phyloP scores from a whole-genome alignment of 2,888 invertebrate genomes.

The Drosophila neotestacea region DNA sequence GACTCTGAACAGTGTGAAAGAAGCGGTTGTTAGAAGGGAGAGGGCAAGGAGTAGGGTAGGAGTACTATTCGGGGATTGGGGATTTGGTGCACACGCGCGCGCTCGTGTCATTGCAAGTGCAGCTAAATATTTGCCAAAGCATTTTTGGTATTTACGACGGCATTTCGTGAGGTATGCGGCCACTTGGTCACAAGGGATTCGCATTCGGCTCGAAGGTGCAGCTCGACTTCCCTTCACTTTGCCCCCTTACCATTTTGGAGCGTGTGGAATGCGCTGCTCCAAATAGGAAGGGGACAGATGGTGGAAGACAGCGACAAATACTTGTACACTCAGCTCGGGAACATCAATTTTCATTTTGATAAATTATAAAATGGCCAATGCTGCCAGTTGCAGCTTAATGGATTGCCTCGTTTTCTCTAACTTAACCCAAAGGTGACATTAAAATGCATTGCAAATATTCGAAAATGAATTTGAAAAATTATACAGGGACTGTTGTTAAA shows the following conservation, averaged over 20 bases:
- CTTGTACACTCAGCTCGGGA: conserved; percentile 30
- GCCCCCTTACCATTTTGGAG: conserved; percentile 1
- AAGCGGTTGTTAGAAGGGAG: too few relatives aligned
- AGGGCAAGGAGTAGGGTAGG: too few relatives aligned
- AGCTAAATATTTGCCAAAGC: conserved; percentile 77
- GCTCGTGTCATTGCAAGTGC: conserved; percentile 72
- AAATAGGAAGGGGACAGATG: background rate
- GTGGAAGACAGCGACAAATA: conserved; percentile 46
- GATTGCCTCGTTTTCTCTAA: conserved; percentile 40
- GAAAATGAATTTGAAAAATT: conserved; percentile 8
- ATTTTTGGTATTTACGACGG: conserved; percentile 78
- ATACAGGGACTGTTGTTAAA: background rate
- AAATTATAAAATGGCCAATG: conserved; percentile 73
- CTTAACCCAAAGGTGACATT: conserved; percentile 26
- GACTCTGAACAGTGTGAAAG: background rate
- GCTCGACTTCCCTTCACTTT: conserved; percentile 26
- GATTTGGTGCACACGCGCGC: conserved; percentile 23
- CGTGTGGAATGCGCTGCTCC: conserved; percentile 7
- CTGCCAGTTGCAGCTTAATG: conserved; percentile 49
- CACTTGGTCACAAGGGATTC: conserved; percentile 42
- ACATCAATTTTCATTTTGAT: conserved; percentile 82
- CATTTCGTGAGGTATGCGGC: conserved; percentile 66
- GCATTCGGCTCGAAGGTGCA: conserved; percentile 29
- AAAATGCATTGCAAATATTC: conserved; percentile 16
- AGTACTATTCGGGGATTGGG: conserved; percentile 5